Conservation (phyloP, 2,113 vertebrate genomes). For the Tychaedon coryphoeus region DNA sequence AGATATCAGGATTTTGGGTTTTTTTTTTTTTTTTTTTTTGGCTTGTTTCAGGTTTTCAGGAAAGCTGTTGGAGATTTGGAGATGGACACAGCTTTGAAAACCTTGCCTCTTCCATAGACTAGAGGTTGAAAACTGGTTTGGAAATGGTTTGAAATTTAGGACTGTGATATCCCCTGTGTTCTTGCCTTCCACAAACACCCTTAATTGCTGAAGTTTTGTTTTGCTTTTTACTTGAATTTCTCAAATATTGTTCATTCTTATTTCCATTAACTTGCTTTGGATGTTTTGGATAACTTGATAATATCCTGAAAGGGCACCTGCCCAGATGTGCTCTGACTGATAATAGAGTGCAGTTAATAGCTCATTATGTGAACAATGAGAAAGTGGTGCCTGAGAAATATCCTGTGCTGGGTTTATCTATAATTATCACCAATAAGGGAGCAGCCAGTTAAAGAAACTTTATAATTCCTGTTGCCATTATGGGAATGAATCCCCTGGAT, state of each 20-base stretch:
- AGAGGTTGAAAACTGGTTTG: neutral
- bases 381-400: neutral
- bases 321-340: neutral
- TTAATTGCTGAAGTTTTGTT: neutral
- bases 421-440: neutral
- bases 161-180: fast-evolving
- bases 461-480: neutral
- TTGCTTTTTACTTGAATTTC: neutral
- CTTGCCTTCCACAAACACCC: neutral
- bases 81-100: neutral
- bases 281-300: neutral
- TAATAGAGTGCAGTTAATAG: neutral
- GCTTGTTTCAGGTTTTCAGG: neutral
- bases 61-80: neutral
- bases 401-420: neutral
- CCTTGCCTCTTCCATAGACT: neutral
- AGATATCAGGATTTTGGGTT: neutral
- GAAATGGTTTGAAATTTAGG: neutral
- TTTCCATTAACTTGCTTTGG: neutral
- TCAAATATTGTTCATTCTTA: neutral
- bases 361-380: neutral
- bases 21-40: neutral
- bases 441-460: neutral
- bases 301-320: neutral
- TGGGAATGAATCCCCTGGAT: neutral